phyloP scores from a whole-genome alignment of 1,140 invertebrate species.

The Drosophila prosaltans region DNA sequence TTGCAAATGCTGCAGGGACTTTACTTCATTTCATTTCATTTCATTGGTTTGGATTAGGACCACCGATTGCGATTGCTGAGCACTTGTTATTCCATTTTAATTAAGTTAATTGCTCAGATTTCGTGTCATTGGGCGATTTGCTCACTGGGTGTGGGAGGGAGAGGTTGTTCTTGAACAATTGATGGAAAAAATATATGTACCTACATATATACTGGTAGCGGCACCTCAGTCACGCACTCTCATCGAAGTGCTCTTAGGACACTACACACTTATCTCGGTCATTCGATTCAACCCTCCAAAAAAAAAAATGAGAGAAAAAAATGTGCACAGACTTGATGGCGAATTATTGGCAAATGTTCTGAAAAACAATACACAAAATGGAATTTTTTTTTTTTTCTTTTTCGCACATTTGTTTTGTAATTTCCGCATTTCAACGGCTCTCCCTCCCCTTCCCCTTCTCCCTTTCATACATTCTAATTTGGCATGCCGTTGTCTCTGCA shows the following conservation, averaged over 20 bases:
- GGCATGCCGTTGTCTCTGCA: conserved; percentile 63
- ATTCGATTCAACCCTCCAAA: conserved; percentile 45
- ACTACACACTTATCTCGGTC: neutral
- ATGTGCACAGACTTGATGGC: conserved; percentile 75
- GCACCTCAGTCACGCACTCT: conserved; percentile 47
- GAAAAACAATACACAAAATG: conserved; percentile 39
- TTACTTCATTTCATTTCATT: neutral
- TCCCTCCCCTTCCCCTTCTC: neutral
- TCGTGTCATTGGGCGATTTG: conserved; percentile 59
- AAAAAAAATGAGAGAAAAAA: conserved; percentile 38
- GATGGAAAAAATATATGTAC: conserved; percentile 29
- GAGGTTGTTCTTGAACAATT: conserved; percentile 50
- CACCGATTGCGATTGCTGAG: conserved; percentile 50
- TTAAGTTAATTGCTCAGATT: conserved; percentile 81
- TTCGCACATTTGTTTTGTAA: conserved; percentile 75
- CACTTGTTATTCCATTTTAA: conserved; percentile 82
- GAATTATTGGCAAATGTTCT: conserved; percentile 74
- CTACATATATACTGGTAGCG: conserved; percentile 1
- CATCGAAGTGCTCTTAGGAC: neutral
- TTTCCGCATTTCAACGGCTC: conserved; percentile 55
- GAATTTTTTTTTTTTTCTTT: conserved; percentile 49
- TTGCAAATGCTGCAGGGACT: neutral
- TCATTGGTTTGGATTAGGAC: conserved; percentile 37
- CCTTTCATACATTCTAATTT: conserved; percentile 23
- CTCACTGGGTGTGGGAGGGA: neutral